phyloP scores from a whole-genome alignment of 2,797 vertebrate species.

The Propithecus perrieri region DNA sequence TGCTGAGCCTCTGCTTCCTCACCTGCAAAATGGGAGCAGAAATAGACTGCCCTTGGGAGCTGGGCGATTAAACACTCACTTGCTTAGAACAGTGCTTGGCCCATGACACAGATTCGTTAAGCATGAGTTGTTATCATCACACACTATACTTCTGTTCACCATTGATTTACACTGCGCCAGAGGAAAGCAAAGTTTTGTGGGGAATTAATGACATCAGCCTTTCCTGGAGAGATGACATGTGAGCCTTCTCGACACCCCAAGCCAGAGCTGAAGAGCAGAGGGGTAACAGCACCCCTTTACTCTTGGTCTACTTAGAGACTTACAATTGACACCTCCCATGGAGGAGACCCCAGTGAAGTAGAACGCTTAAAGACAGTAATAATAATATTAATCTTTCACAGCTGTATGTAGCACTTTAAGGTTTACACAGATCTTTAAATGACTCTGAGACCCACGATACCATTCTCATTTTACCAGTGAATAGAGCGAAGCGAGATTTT shows the following conservation, averaged over 20 bases:
- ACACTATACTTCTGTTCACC: neutral
- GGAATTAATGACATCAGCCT: neutral
- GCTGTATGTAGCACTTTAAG: neutral
- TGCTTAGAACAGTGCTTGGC: neutral
- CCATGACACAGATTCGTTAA: neutral
- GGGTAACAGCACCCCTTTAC: accelerated
- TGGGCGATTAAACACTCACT: neutral
- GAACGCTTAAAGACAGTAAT: neutral
- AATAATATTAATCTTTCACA: neutral
- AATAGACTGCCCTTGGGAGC: neutral
- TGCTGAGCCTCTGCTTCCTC: neutral
- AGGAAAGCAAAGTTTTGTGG: neutral
- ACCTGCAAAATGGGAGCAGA: neutral
- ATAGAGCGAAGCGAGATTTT: neutral
- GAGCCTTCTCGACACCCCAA: neutral
- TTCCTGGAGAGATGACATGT: neutral
- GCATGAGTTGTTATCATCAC: neutral
- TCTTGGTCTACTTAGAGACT: neutral
- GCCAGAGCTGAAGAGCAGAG: neutral
- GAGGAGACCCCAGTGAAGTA: neutral
- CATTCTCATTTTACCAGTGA: neutral
- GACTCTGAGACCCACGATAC: neutral
- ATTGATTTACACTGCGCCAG: neutral
- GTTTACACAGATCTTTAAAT: neutral
- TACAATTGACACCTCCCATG: neutral